phyloP scores from a whole-genome alignment of 2,113 vertebrate genomes.

The Carettochelys insculpta region DNA sequence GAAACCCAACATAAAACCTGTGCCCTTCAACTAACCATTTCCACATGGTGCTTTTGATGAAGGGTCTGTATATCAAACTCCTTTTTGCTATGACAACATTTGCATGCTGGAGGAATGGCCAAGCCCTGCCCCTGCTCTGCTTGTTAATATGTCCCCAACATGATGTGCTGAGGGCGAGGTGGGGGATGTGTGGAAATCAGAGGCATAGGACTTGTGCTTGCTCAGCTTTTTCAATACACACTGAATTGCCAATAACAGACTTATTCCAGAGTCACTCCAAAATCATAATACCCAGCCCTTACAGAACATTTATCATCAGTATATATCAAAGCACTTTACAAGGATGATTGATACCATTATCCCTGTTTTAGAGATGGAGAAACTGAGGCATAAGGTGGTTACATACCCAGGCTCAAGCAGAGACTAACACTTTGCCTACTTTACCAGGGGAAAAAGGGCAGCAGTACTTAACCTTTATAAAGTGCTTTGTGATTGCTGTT shows the following conservation, averaged over 20 bases:
- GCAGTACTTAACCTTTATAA: neutral
- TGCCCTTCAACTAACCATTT: neutral
- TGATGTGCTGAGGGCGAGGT: neutral
- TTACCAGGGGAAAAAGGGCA: neutral
- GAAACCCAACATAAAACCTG: neutral
- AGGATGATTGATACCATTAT: neutral
- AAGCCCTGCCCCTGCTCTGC: neutral
- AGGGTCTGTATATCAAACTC: neutral
- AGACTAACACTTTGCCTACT: neutral
- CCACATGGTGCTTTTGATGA: neutral
- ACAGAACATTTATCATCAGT: neutral
- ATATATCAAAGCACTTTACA: neutral
- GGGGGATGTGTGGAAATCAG: too few species aligned
- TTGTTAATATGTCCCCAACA: neutral
- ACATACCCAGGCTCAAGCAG: neutral
- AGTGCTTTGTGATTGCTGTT: fast-evolving
- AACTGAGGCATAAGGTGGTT: neutral
- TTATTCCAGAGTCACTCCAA: neutral
- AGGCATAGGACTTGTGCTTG: neutral
- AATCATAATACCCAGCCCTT: neutral
- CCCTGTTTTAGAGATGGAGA: neutral
- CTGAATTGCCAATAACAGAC: neutral
- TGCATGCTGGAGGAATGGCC: neutral
- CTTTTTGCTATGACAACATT: neutral
- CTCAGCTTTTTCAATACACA: neutral